These are phyloP conservation scores for Drosophila novamexicana DNA, from an alignment of 1,140 invertebrate genomes.

Conservation along the genomic window DNA sequence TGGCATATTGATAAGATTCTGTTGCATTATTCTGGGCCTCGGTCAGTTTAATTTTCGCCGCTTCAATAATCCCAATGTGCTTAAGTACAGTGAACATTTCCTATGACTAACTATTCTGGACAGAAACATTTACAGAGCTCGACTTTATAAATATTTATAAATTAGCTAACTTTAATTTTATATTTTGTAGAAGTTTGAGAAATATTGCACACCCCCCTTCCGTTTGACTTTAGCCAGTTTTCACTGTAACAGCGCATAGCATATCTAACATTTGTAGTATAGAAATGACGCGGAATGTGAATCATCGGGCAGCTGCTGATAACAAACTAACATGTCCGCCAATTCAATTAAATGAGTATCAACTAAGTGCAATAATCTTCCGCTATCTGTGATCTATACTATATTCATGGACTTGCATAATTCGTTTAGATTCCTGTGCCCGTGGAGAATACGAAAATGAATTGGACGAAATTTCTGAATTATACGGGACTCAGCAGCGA, in stretches of 20 bases:
- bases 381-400: slow-evolving; percentile 1
- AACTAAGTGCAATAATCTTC: slow-evolving; percentile 29
- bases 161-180: too few species aligned
- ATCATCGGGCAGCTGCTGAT: slow-evolving; percentile 24
- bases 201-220: too few species aligned
- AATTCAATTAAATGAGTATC: slow-evolving; percentile 7
- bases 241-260: background rate
- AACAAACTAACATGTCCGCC: slow-evolving; percentile 12
- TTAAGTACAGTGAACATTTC: background rate
- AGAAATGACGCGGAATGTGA: slow-evolving; percentile 26
- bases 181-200: too few species aligned
- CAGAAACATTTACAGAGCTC: too few species aligned
- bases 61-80: background rate
- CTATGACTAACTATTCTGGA: background rate
- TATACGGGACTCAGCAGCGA: slow-evolving; percentile 92
- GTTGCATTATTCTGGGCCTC: slow-evolving; percentile 1
- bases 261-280: background rate
- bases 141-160: too few species aligned
- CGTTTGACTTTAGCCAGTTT: background rate
- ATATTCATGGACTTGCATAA: background rate
- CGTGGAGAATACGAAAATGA: slow-evolving; percentile 88
- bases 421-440: slow-evolving; percentile 89
- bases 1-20: slow-evolving; percentile 23
- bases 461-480: slow-evolving; percentile 85
- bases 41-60: slow-evolving; percentile 23